Percentiles rank a stretch among this genome's conserved stretches.
Conservation (phyloP, 2,888 invertebrate genomes). For the Netelia virgata region DNA sequence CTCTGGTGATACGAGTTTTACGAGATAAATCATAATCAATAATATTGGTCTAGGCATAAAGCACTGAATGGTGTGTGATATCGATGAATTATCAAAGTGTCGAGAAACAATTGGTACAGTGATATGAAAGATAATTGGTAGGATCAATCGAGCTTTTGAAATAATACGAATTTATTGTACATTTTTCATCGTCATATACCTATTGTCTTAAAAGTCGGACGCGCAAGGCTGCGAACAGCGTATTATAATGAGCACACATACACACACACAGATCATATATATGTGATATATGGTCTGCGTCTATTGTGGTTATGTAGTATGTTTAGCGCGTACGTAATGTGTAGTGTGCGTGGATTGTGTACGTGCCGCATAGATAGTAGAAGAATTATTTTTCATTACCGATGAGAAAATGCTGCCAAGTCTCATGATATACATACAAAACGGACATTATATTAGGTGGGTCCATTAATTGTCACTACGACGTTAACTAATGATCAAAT, state of each 20-base stretch:
- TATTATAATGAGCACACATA: background rate
- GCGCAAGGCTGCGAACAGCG: background rate
- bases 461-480: too few relatives aligned
- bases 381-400: too few relatives aligned
- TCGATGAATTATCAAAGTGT: constrained; percentile 53
- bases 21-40: constrained; percentile 53
- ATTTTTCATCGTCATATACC: constrained; percentile 9
- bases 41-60: constrained; percentile 51
- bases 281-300: too few relatives aligned
- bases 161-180: constrained; percentile 9
- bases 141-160: constrained; percentile 35
- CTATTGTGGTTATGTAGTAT: too few relatives aligned
- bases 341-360: too few relatives aligned
- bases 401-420: too few relatives aligned
- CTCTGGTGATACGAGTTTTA: constrained; percentile 38
- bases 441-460: too few relatives aligned
- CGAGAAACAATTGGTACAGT: constrained; percentile 52
- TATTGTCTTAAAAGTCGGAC: background rate
- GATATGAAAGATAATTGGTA: constrained; percentile 51
- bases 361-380: too few relatives aligned
- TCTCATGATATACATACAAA: too few relatives aligned
- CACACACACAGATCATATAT: too few relatives aligned
- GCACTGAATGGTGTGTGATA: constrained; percentile 39
- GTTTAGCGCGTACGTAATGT: too few relatives aligned
- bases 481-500: too few relatives aligned